Evolutionary conservation across 1,140 invertebrate genomes (phyloP).

Genomic region (Sarcophaga peregrina): DNA sequence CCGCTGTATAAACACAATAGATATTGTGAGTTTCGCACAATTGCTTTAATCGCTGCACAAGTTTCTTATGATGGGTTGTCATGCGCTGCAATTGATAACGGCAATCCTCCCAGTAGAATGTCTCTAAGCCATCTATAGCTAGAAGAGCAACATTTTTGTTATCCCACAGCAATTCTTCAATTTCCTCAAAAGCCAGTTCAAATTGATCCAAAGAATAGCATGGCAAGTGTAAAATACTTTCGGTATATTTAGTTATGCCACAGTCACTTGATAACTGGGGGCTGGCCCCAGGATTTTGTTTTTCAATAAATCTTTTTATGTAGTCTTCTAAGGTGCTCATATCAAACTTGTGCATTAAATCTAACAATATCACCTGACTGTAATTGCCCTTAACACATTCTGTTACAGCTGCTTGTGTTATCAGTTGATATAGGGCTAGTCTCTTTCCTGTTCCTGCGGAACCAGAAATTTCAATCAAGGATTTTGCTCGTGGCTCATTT

Average conservation of each 20-base stretch:
- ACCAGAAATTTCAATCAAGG: slow-evolving; percentile 46
- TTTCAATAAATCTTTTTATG: slow-evolving; percentile 26
- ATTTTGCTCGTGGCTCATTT: slow-evolving; percentile 23
- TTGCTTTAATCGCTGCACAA: slow-evolving; percentile 28
- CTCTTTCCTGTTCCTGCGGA: slow-evolving; percentile 39
- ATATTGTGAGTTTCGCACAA: slow-evolving; percentile 45
- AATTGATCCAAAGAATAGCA: slow-evolving; percentile 44
- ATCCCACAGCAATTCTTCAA: slow-evolving; percentile 40
- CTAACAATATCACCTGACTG: slow-evolving; percentile 43
- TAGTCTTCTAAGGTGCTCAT: background rate
- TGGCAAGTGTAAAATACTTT: slow-evolving; percentile 38
- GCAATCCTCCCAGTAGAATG: slow-evolving; percentile 46
- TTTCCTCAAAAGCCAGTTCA: slow-evolving; percentile 38
- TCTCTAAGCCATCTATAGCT: slow-evolving; percentile 45
- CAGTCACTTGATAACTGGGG: background rate
- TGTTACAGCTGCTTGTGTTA: slow-evolving; percentile 34
- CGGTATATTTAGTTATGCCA: background rate
- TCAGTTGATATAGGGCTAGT: slow-evolving; percentile 37
- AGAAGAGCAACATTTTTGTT: slow-evolving; percentile 38
- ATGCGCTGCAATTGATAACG: slow-evolving; percentile 32
- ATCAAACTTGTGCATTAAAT: slow-evolving; percentile 45
- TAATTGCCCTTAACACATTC: slow-evolving; percentile 41
- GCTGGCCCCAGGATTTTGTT: background rate
- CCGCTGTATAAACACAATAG: slow-evolving; percentile 45
- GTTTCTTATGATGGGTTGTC: slow-evolving; percentile 40